Percentiles rank a stretch among this genome's conserved stretches.
Conservation (phyloP, 1,140 invertebrate species). For the Diuraphis noxia region DNA sequence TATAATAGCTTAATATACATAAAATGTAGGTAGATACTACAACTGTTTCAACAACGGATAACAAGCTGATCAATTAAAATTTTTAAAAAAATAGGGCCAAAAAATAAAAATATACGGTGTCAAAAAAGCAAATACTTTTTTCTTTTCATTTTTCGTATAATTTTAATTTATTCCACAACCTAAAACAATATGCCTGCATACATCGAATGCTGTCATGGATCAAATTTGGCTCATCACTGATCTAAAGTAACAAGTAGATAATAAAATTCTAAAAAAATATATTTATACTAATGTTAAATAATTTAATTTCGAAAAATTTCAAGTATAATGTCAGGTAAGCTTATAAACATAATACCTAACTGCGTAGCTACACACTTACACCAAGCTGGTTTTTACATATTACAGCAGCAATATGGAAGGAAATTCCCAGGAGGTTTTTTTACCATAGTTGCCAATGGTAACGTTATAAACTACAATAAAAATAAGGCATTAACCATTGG, state of each 20-base stretch:
- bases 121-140: no score
- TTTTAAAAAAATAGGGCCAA: no score
- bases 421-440: background rate
- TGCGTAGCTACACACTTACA: background rate
- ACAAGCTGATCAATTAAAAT: no score
- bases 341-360: background rate
- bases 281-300: background rate
- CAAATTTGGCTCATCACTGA: background rate
- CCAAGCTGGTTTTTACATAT: background rate
- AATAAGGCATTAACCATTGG: conserved; percentile 23
- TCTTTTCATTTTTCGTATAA: no score
- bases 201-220: background rate
- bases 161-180: no score
- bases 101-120: no score
- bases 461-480: conserved; percentile 40
- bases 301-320: background rate
- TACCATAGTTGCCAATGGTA: conserved; percentile 40
- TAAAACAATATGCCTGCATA: background rate
- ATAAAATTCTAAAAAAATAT: background rate
- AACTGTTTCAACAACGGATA: no score
- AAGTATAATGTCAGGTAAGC: background rate
- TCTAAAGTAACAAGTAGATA: background rate
- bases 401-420: background rate
- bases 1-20: no score
- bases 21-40: no score